Conservation (phyloP, 2,888 invertebrate species). For the Tinea pellionella region DNA sequence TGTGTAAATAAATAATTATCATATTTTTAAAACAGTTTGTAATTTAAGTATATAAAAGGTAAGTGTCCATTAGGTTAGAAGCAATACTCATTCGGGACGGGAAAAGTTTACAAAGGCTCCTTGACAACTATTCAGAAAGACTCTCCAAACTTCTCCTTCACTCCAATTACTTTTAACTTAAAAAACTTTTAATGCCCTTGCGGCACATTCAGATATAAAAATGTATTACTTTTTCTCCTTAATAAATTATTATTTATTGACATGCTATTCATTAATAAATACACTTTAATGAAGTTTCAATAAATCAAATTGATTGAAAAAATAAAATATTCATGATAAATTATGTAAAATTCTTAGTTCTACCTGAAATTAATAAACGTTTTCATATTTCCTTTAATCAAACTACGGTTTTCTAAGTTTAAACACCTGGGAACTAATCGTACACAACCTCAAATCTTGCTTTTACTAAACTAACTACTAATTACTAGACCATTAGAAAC, state of each 20-base stretch:
- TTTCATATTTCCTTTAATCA: too few species aligned
- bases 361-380: too few species aligned
- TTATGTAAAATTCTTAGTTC: too few species aligned
- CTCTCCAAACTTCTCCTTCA: constrained; percentile 20
- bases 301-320: too few species aligned
- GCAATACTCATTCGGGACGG: constrained; percentile 16
- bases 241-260: background rate
- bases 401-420: too few species aligned
- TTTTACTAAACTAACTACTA: too few species aligned
- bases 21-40: background rate
- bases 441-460: too few species aligned
- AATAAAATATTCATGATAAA: too few species aligned
- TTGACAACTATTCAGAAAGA: constrained; percentile 17
- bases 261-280: background rate
- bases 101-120: constrained; percentile 21
- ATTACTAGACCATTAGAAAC: too few species aligned
- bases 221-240: background rate
- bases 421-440: too few species aligned
- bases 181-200: constrained; percentile 19
- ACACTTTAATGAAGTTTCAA: too few species aligned
- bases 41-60: background rate
- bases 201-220: constrained; percentile 2
- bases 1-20: too few species aligned
- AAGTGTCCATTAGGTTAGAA: constrained; percentile 7
- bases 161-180: constrained; percentile 22